phyloP scores from a whole-genome alignment of 2,797 vertebrate genomes.

The Acanthopagrus latus region DNA sequence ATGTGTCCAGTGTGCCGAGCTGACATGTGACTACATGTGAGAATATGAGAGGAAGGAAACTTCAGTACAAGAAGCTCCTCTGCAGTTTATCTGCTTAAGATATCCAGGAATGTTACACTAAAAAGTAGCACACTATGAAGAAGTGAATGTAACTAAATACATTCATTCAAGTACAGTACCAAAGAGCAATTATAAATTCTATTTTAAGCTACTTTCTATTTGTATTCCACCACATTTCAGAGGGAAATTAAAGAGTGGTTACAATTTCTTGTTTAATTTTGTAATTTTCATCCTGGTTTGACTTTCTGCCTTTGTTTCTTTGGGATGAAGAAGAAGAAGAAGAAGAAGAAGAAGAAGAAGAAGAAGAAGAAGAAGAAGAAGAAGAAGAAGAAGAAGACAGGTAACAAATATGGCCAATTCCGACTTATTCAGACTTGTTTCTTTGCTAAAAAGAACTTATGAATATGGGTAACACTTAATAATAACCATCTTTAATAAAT shows the following conservation, averaged over 20 bases:
- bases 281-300: too few relatives aligned
- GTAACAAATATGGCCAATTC: too few relatives aligned
- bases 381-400: too few relatives aligned
- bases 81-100: background rate
- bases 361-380: too few relatives aligned
- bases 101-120: background rate
- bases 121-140: background rate
- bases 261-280: too few relatives aligned
- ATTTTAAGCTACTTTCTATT: background rate
- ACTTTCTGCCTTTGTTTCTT: too few relatives aligned
- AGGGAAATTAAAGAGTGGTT: background rate
- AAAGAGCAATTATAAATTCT: background rate
- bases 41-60: slow-evolving; percentile 33
- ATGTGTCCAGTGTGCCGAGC: background rate
- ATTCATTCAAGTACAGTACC: background rate
- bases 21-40: slow-evolving; percentile 58
- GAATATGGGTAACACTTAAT: too few relatives aligned
- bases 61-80: slow-evolving; percentile 8
- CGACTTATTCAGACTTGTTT: too few relatives aligned
- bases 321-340: too few relatives aligned
- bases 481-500: too few relatives aligned
- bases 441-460: too few relatives aligned
- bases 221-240: background rate
- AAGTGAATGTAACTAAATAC: background rate
- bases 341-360: too few relatives aligned